Percentiles rank a stretch among this genome's conserved stretches.
phyloP scores from a whole-genome alignment of 2,888 invertebrate species.

The Dorcus parallelipipedus region DNA sequence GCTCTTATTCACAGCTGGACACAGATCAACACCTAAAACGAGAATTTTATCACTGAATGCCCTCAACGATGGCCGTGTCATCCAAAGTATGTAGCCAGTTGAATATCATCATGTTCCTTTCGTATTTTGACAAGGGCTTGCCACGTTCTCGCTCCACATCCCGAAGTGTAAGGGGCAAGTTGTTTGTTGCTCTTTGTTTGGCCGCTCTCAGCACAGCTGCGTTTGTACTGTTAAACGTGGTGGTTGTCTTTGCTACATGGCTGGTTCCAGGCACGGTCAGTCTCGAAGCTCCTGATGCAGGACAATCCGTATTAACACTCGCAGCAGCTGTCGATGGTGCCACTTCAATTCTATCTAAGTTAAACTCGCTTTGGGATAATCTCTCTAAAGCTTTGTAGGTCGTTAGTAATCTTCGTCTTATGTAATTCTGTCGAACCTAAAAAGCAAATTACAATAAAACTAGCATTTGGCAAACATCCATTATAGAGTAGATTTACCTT shows the following conservation, averaged over 20 bases:
- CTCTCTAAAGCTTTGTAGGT: slow-evolving; percentile 79
- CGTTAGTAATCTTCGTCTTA: slow-evolving; percentile 70
- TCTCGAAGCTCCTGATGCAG: slow-evolving; percentile 14
- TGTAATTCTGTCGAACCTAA: slow-evolving; percentile 77
- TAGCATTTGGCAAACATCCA: background rate
- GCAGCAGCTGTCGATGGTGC: slow-evolving; percentile 53
- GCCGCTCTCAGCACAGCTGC: slow-evolving; percentile 46
- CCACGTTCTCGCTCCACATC: slow-evolving; percentile 80
- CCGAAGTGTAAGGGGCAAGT: slow-evolving; percentile 65
- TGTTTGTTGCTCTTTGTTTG: slow-evolving; percentile 51
- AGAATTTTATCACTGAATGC: slow-evolving; percentile 38
- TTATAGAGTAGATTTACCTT: slow-evolving; percentile 54
- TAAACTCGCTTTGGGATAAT: slow-evolving; percentile 81
- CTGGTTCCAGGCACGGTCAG: slow-evolving; percentile 38
- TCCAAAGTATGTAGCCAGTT: slow-evolving; percentile 90
- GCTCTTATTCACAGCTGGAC: no score
- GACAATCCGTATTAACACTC: slow-evolving; percentile 29
- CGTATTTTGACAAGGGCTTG: slow-evolving; percentile 82
- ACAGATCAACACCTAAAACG: background rate
- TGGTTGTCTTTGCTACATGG: slow-evolving; percentile 37
- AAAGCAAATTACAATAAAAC: slow-evolving; percentile 13
- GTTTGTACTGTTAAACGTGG: slow-evolving; percentile 46
- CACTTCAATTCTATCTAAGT: slow-evolving; percentile 70
- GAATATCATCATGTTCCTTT: slow-evolving; percentile 93
- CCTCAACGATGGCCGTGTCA: slow-evolving; percentile 60